A percentile compares a stretch with the other conserved stretches of the same genome.
Evolutionary conservation across 1,140 invertebrate species (phyloP).

Genomic region (Pseudomyrmex flavicornis): DNA sequence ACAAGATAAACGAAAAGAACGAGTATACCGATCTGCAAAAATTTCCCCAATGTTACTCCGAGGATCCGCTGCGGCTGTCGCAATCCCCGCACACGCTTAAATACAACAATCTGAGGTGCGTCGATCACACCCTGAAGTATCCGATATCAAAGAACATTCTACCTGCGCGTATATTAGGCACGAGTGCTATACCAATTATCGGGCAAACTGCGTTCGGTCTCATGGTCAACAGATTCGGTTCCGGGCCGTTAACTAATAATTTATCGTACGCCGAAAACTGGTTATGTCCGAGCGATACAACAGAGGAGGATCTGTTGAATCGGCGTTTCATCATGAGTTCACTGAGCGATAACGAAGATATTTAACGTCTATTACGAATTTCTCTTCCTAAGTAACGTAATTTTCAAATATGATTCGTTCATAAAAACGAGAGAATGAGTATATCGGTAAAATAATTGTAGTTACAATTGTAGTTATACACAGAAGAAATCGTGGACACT

Average conservation of each 20-base stretch:
- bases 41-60: conserved; percentile 80
- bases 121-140: conserved; percentile 78
- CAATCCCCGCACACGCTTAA: conserved; percentile 75
- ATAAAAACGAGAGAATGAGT: neutral
- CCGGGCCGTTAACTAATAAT: conserved; percentile 77
- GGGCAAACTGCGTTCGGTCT: conserved; percentile 81
- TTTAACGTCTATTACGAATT: conserved; percentile 71
- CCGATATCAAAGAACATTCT: conserved; percentile 73
- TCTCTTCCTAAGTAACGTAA: conserved; percentile 10
- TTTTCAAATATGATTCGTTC: conserved; percentile 9
- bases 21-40: conserved; percentile 78
- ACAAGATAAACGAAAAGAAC: conserved; percentile 64
- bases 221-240: conserved; percentile 82
- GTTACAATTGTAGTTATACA: conserved; percentile 4
- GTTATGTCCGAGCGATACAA: conserved; percentile 70
- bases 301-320: conserved; percentile 78
- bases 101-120: conserved; percentile 79
- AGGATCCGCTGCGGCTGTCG: conserved; percentile 75
- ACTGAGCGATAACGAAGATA: conserved; percentile 79
- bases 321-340: conserved; percentile 78
- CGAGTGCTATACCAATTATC: conserved; percentile 80
- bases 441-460: conserved; percentile 4
- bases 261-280: conserved; percentile 73
- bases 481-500: conserved; percentile 37
- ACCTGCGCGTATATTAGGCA: conserved; percentile 75